A percentile compares a stretch with the other conserved stretches of the same genome.
Conservation (phyloP, 1,140 invertebrate genomes). For the Diprion similis region DNA sequence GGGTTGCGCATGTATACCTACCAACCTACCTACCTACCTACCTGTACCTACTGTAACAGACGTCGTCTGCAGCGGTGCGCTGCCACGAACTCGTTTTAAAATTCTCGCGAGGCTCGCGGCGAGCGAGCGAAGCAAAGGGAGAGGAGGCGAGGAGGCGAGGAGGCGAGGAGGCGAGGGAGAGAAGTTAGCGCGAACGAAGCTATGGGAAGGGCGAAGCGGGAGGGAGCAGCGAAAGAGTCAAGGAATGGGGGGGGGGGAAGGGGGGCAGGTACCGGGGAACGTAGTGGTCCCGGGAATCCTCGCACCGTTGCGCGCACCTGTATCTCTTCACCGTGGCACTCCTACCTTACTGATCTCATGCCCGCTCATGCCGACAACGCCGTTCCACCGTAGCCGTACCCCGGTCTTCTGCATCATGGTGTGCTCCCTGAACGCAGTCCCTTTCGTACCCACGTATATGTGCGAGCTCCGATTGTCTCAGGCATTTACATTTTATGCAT, state of each 20-base stretch:
- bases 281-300: conserved; percentile 22
- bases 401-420: not conserved
- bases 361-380: conserved; percentile 4
- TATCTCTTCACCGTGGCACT: conserved; percentile 34
- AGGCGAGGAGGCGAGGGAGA: not conserved
- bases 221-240: not conserved
- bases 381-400: not conserved
- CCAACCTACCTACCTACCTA: too few species aligned
- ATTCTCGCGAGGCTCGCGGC: too few species aligned
- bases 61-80: too few species aligned
- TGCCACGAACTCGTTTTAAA: too few species aligned
- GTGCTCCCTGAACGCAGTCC: conserved; percentile 18
- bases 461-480: not conserved
- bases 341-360: conserved; percentile 40
- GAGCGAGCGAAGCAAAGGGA: too few species aligned
- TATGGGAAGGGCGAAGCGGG: not conserved
- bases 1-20: too few species aligned
- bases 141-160: not conserved
- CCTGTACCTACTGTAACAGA: too few species aligned
- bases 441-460: not conserved
- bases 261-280: not conserved
- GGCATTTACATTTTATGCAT: conserved; percentile 9
- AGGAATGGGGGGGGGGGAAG: not conserved
- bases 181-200: not conserved
- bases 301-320: conserved; percentile 42